Base-by-base conservation (phyloP, 2,113 vertebrate species). In the Acrocephalus arundinaceus region DNA sequence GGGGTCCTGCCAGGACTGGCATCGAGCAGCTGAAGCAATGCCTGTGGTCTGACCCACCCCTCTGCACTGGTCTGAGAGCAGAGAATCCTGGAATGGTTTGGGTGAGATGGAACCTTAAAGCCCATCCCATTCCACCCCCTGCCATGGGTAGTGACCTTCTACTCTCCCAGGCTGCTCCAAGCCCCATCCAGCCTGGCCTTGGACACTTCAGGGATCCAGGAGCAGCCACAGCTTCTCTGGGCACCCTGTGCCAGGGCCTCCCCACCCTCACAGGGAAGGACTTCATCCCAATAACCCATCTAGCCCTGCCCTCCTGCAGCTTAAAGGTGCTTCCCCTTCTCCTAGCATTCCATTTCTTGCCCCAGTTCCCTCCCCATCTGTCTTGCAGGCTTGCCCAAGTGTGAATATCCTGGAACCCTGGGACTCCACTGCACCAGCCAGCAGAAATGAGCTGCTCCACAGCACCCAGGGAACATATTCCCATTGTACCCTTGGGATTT, bases 101-200 rank as follows among this genome's bases (percentile, higher is more conserved):
- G 17, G 11, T 22, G 19, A 21, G 25, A 67, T 68, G 21, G 9
- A 21, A 39, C 19, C 4, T 0, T 10, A 30, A 46, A 41, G 7
- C 4, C 3, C 25, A 45, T 8, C 37, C 7, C 2, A 13, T n/a
- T 0, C 59, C 54, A 37, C 7, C 3, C 18, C 8, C 33, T 52
- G 37, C 39, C n/a, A 17, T 3, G 39, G 23, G 13, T 52, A 75
- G 52, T 15, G 39, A 75, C 19, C 9, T 67, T 0, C 54, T 10
- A 14, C 39, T 3, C 0, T 0, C 23, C 28, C 61, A 46, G 23
- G 11, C 0, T 17, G 23, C 27, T 59, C 33, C 37, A 31, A 72
- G 17, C 11, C 16, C 41, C 0, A 0, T 79, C 75, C 75, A 73
- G 0, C 11, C 51, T 45, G 76, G 12, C 37, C 37, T 81, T 13